A percentile compares a stretch with the other conserved stretches of the same genome.
Conservation (phyloP, 2,797 vertebrate species). For the Sebastes cheni region DNA sequence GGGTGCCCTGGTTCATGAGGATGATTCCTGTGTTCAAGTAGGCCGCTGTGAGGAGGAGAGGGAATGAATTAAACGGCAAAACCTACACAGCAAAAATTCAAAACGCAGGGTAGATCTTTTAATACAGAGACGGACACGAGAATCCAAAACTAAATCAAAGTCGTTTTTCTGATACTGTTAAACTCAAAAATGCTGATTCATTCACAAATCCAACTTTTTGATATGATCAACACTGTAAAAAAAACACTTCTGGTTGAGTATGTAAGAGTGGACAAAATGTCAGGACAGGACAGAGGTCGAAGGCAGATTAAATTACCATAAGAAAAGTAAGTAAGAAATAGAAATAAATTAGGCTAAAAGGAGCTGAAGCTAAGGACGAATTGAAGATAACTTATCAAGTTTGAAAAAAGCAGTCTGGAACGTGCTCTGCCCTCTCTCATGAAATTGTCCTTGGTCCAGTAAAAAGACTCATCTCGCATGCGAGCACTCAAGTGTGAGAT, state of each 20-base stretch:
- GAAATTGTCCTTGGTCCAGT: constrained; percentile 34
- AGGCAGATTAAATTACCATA: not conserved
- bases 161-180: not conserved
- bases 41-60: constrained; percentile 83
- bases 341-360: not conserved
- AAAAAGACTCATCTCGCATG: constrained; percentile 41
- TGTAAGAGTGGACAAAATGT: not conserved
- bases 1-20: constrained; percentile 94
- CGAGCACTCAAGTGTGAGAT: constrained; percentile 47
- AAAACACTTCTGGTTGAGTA: not conserved
- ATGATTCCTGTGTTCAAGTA: constrained; percentile 99
- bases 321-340: constrained; percentile 14
- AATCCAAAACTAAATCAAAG: not conserved
- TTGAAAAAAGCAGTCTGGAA: constrained; percentile 1
- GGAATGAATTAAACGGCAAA: not conserved
- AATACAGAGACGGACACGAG: not conserved
- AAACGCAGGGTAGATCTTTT: not conserved
- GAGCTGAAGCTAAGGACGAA: not conserved
- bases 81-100: not conserved
- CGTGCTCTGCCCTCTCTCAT: not conserved
- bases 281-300: not conserved
- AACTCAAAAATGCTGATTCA: not conserved
- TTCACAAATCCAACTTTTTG: not conserved
- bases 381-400: constrained; percentile 1
- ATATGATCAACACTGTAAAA: not conserved